Evolutionary conservation across 2,888 invertebrate species (phyloP).

Genomic region (Spilosoma lubricipeda): DNA sequence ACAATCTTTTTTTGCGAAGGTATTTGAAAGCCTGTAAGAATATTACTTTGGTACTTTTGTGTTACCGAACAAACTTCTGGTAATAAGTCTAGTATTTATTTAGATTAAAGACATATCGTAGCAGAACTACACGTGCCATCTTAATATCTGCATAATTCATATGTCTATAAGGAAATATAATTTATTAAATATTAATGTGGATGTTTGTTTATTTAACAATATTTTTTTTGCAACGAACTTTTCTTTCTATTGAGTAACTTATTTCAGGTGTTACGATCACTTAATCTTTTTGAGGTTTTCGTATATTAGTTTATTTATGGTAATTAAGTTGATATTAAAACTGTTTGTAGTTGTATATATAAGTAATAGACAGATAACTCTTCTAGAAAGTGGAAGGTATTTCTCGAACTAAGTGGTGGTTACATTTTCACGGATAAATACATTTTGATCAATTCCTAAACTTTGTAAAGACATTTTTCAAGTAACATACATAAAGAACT

Average conservation of each 20-base stretch:
- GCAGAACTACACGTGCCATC: slow-evolving; percentile 35
- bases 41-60: neutral
- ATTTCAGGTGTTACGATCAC: neutral
- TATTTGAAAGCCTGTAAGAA: neutral
- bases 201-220: neutral
- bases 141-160: slow-evolving; percentile 15
- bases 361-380: neutral
- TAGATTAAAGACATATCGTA: neutral
- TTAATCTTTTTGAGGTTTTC: neutral
- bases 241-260: neutral
- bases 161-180: neutral
- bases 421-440: neutral
- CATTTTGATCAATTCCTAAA: too few species aligned
- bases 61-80: neutral
- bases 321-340: neutral
- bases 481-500: too few species aligned
- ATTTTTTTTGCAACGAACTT: neutral
- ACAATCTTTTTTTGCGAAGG: neutral
- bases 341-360: neutral
- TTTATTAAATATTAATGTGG: neutral
- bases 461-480: too few species aligned
- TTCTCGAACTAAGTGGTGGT: neutral
- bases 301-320: neutral
- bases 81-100: slow-evolving; percentile 8
- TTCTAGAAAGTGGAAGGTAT: neutral